A percentile compares a stretch with the other conserved stretches of the same genome.
phyloP scores from a whole-genome alignment of 2,797 vertebrate species.

The Aldrovandia affinis region DNA sequence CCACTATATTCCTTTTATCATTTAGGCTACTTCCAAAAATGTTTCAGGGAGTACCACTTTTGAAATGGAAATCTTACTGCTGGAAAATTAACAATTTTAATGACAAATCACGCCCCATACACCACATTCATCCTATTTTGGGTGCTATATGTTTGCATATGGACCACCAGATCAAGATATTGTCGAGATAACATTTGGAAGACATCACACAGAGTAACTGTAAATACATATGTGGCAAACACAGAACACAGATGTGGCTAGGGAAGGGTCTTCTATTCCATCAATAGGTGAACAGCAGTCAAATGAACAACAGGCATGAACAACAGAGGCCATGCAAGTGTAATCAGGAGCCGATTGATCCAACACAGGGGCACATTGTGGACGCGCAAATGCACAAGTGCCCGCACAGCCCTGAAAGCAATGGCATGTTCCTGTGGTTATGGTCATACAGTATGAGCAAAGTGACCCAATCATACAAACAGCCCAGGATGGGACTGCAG shows the following conservation, averaged over 20 bases:
- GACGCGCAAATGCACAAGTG: background rate
- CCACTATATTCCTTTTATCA: too few relatives aligned
- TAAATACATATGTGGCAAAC: background rate
- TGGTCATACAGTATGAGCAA: slow-evolving; percentile 15
- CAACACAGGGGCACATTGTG: background rate
- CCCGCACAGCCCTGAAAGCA: background rate
- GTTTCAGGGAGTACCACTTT: background rate
- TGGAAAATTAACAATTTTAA: background rate
- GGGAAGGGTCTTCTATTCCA: background rate
- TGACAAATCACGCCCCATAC: background rate
- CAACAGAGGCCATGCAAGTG: background rate
- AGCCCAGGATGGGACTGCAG: slow-evolving; percentile 26
- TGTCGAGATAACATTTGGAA: background rate
- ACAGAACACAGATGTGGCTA: background rate
- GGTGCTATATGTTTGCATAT: background rate
- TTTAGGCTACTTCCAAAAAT: too few relatives aligned
- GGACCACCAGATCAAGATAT: background rate
- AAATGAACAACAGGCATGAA: background rate
- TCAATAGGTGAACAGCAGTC: background rate
- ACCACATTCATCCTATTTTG: background rate
- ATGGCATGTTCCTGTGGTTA: slow-evolving; percentile 17
- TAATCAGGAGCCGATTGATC: background rate
- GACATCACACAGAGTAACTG: background rate
- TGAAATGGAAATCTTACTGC: background rate
- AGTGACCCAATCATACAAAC: slow-evolving; percentile 33